Base-by-base conservation (phyloP, 2,113 vertebrate species). In the Cichladusa arquata region DNA sequence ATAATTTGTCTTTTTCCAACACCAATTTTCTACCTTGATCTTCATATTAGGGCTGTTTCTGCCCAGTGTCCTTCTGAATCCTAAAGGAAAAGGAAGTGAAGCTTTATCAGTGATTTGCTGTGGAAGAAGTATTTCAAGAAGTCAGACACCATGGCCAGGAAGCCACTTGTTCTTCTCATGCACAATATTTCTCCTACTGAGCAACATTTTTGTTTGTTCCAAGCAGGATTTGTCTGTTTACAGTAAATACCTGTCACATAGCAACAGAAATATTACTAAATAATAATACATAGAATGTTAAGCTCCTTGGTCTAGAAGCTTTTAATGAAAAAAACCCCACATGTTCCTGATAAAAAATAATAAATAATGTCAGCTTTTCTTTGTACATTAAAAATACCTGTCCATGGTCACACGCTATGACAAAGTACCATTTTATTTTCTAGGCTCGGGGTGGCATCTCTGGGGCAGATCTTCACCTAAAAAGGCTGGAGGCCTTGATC, bases 191-290 rank as follows among this genome's bases (percentile, higher is more conserved):
- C 91, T 70, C 91, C 77, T 82, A 93, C 78, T 25, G 67, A 88
- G 51, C 38, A 71, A 40, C 6, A 13, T 26, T 93, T 61, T 65
- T 64, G 74, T 67, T 85, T 93, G 69, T 79, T 93, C 72, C 60
- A 54, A 94, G 80, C 76, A 83, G 73, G 88, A 36, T 80, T 92
- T 83, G 45, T 93, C 61, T 94, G 87, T 51, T 92, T 92, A 67
- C 78, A 90, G 64, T 94, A 92, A 84, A 89, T 91, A 94, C 58
- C 90, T 97, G 92, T 92, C 92, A 93, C 91, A 92, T 91, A 96
- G 90, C 89, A 96, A 95, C 89, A 89, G 91, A 97, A 97, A 95
- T 90, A 92, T 95, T 94, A 92, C 90, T 86, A 79, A 95, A 95
- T 96, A 88, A 93, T 96, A 95, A 86, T 77, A 92, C 81, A 82